Evolutionary conservation across 1,140 invertebrate genomes (phyloP).

Genomic region (Nomia melanderi): DNA sequence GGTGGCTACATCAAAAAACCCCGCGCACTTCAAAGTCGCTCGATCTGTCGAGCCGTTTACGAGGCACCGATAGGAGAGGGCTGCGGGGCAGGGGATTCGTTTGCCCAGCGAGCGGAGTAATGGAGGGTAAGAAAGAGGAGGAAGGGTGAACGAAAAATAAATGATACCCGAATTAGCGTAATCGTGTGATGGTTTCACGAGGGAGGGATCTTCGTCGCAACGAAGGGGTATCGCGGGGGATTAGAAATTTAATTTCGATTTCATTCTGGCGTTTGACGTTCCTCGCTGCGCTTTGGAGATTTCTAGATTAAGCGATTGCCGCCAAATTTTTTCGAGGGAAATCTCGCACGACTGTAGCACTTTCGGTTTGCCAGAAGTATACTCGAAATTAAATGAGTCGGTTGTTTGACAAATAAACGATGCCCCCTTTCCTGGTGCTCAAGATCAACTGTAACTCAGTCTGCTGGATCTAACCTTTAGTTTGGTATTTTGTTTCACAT

Average conservation of each 20-base stretch:
- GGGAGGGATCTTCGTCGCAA: slow-evolving; percentile 71
- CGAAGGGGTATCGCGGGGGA: slow-evolving; percentile 59
- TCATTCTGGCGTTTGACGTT: slow-evolving; percentile 70
- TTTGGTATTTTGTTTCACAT: no score
- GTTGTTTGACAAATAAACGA: no score
- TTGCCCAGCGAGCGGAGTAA: slow-evolving; percentile 61
- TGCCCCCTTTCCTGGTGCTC: no score
- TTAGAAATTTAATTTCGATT: slow-evolving; percentile 80
- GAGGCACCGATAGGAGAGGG: slow-evolving; percentile 36
- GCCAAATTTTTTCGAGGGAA: neutral
- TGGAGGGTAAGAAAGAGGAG: slow-evolving; percentile 62
- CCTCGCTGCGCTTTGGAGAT: slow-evolving; percentile 11
- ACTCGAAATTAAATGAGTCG: no score
- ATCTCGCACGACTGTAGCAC: no score
- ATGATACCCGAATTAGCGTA: slow-evolving; percentile 81
- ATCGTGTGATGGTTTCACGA: slow-evolving; percentile 78
- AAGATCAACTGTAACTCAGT: no score
- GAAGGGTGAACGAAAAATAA: slow-evolving; percentile 80
- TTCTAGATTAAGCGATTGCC: slow-evolving; percentile 19
- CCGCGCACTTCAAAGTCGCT: slow-evolving; percentile 78
- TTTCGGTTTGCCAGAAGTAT: no score
- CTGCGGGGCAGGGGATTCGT: slow-evolving; percentile 49
- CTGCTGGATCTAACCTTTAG: no score
- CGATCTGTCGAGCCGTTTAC: slow-evolving; percentile 41
- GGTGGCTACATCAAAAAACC: slow-evolving; percentile 80